phyloP scores from a whole-genome alignment of 2,797 vertebrate species.

The Serranus cabrilla region DNA sequence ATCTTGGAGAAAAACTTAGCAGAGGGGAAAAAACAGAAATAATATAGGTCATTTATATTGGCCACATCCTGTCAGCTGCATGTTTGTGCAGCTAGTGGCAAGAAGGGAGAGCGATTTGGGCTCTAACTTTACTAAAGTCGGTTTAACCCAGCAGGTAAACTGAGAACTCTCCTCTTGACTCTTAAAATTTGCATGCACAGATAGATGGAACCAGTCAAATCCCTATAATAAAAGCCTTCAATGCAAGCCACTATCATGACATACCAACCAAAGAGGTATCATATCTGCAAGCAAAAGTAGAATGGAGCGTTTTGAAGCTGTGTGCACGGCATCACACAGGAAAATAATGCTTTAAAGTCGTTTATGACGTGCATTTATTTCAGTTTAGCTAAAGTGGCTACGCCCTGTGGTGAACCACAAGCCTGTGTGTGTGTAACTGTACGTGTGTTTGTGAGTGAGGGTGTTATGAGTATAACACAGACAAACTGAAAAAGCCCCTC shows the following conservation, averaged over 20 bases:
- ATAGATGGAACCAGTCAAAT: slow-evolving; percentile 30
- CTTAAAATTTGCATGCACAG: slow-evolving; percentile 14
- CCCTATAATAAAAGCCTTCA: slow-evolving; percentile 5
- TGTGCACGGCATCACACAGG: slow-evolving; percentile 31
- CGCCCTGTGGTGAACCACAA: slow-evolving; percentile 86
- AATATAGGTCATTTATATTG: slow-evolving; percentile 8
- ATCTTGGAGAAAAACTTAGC: slow-evolving; percentile 1
- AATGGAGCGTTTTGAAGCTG: slow-evolving; percentile 6
- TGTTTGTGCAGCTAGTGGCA: slow-evolving; percentile 27
- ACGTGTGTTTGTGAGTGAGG: slow-evolving; percentile 26
- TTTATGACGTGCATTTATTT: slow-evolving; percentile 69
- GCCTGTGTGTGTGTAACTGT: slow-evolving; percentile 34
- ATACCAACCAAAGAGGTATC: slow-evolving; percentile 39
- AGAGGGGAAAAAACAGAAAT: background rate
- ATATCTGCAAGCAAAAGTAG: slow-evolving; percentile 19
- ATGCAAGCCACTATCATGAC: slow-evolving; percentile 16
- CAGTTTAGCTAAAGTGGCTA: slow-evolving; percentile 70
- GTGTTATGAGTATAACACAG: slow-evolving; percentile 21
- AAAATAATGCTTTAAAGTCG: slow-evolving; percentile 55
- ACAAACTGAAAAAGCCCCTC: slow-evolving; percentile 21
- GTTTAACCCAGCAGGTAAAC: slow-evolving; percentile 4
- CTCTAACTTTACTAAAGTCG: background rate
- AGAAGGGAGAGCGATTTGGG: background rate
- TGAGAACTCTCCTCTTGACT: background rate
- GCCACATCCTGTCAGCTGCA: slow-evolving; percentile 62